A percentile compares a stretch with the other conserved stretches of the same genome.
Conservation (phyloP, 2,888 invertebrate species). For the Eretmocerus hayati region DNA sequence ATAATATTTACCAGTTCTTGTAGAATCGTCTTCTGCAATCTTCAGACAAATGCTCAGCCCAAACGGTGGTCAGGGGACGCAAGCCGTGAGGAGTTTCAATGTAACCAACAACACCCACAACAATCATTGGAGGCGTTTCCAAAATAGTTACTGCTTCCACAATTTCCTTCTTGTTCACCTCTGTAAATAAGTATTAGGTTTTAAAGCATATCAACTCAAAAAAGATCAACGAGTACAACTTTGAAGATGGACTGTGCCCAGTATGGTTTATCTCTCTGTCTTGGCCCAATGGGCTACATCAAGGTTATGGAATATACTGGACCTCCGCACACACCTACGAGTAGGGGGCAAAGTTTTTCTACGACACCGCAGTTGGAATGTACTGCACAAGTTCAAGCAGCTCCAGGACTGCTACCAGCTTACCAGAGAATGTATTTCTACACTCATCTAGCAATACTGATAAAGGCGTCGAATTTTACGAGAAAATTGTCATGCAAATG, state of each 20-base stretch:
- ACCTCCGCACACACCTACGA: conserved; percentile 50
- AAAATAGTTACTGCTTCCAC: conserved; percentile 98
- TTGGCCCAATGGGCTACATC: conserved; percentile 61
- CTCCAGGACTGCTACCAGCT: conserved; percentile 37
- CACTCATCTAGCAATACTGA: conserved; percentile 28
- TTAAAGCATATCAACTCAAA: neutral
- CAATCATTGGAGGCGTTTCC: conserved; percentile 97
- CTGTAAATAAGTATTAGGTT: conserved; percentile 50
- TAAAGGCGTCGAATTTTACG: conserved; percentile 29
- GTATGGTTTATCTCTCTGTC: conserved; percentile 68
- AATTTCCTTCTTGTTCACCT: conserved; percentile 99
- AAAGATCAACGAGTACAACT: neutral
- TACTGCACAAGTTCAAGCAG: conserved; percentile 48
- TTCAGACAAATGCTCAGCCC: conserved; percentile 98
- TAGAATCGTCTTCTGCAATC: conserved; percentile 98
- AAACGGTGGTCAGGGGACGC: conserved; percentile 89
- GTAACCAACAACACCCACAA: conserved; percentile 97
- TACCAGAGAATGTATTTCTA: conserved; percentile 18
- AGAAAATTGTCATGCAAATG: too few relatives aligned
- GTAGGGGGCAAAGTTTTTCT: conserved; percentile 54
- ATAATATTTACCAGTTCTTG: conserved; percentile 86
- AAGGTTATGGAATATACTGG: conserved; percentile 70
- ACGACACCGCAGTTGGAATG: conserved; percentile 59
- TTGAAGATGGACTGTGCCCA: conserved; percentile 49
- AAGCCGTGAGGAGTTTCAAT: conserved; percentile 98